These are phyloP conservation scores for Indri indri DNA, from an alignment of 2,113 vertebrate genomes.

Conservation along the genomic window DNA sequence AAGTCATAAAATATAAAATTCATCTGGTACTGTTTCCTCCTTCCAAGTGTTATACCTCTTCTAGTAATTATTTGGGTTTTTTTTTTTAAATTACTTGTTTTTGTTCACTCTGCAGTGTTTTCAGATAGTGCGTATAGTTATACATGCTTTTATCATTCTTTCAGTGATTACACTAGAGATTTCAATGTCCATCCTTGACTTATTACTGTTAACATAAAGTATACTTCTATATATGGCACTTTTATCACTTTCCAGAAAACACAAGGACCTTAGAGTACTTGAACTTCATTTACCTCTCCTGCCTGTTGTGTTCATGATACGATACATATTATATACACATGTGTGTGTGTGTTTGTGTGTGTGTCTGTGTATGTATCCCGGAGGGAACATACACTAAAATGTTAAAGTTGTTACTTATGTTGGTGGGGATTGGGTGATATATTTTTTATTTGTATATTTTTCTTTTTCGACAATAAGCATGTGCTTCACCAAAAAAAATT, in stretches of 20 bases:
- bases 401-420: neutral
- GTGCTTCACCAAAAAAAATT: neutral
- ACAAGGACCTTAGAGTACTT: neutral
- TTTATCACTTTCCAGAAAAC: neutral
- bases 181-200: neutral
- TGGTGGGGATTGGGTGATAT: neutral
- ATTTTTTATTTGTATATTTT: neutral
- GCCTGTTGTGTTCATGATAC: neutral
- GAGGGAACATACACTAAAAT: neutral
- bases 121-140: neutral
- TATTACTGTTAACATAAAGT: neutral
- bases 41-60: neutral
- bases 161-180: neutral
- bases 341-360: neutral
- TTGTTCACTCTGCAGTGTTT: neutral
- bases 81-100: neutral
- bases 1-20: neutral
- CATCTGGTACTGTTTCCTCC: neutral
- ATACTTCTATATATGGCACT: neutral
- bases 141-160: neutral
- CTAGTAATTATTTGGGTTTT: neutral
- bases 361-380: neutral
- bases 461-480: neutral
- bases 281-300: neutral
- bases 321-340: neutral